A percentile compares a stretch with the other conserved stretches of the same genome.
Evolutionary conservation across 2,888 invertebrate species (phyloP).

Genomic region (Stomorhina lunata): DNA sequence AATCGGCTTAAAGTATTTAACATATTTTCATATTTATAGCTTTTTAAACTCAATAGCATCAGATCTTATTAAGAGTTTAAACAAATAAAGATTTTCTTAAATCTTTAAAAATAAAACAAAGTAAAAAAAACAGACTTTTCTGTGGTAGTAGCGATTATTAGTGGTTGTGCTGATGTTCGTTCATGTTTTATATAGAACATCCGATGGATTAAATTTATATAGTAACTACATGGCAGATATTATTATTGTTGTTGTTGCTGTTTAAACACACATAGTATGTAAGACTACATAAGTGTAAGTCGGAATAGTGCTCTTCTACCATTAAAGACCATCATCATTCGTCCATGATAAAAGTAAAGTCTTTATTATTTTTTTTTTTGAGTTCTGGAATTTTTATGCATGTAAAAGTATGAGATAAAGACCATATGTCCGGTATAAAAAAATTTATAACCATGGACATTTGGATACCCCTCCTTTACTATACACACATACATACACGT

Average conservation of each 20-base stretch:
- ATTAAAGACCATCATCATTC: no score
- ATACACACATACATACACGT: not conserved
- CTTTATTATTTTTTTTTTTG: not conserved
- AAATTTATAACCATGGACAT: constrained; percentile 62
- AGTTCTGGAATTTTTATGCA: not conserved
- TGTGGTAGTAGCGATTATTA: not conserved
- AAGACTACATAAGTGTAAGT: not conserved
- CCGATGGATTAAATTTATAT: constrained; percentile 54
- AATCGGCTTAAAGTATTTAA: not conserved
- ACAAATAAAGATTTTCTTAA: not conserved
- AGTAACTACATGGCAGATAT: not conserved
- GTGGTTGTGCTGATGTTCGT: not conserved
- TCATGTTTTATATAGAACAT: not conserved
- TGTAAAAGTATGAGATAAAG: constrained; percentile 59
- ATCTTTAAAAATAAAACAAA: no score
- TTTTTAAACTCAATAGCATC: constrained; percentile 10
- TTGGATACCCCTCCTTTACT: not conserved
- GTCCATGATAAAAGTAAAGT: no score
- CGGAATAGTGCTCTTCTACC: no score
- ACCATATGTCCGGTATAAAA: constrained; percentile 66
- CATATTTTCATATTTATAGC: constrained; percentile 14
- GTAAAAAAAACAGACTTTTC: not conserved
- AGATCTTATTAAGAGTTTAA: not conserved
- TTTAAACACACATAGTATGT: constrained; percentile 8
- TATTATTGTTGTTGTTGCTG: not conserved